These are phyloP conservation scores for Triplophysa siluroides DNA, from an alignment of 2,113 vertebrate species.

Conservation along the genomic window DNA sequence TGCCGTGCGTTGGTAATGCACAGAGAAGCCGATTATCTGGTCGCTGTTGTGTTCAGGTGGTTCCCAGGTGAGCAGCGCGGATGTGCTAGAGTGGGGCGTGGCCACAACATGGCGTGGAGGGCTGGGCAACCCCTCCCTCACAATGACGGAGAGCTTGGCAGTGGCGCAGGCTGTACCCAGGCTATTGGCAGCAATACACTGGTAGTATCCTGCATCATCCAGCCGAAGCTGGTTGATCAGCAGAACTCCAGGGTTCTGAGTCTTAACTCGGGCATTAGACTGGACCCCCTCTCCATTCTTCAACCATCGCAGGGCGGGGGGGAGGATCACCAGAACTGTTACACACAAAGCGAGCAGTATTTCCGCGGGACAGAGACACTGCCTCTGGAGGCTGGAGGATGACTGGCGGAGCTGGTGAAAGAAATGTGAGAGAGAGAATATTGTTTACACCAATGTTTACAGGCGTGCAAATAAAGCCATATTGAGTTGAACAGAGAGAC, in stretches of 20 bases:
- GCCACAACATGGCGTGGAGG: slow-evolving; percentile 84
- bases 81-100: slow-evolving; percentile 84
- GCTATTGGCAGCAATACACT: slow-evolving; percentile 91
- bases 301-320: slow-evolving; percentile 86
- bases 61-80: slow-evolving; percentile 88
- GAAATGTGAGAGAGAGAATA: background rate
- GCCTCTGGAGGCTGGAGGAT: slow-evolving; percentile 93
- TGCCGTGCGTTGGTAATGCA: slow-evolving; percentile 88
- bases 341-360: slow-evolving; percentile 93
- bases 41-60: slow-evolving; percentile 89
- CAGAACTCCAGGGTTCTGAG: slow-evolving; percentile 85
- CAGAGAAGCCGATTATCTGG: slow-evolving; percentile 95
- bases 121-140: slow-evolving; percentile 92
- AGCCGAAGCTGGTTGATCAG: slow-evolving; percentile 95
- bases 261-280: slow-evolving; percentile 87
- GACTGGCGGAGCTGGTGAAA: slow-evolving; percentile 80
- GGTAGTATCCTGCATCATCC: slow-evolving; percentile 93
- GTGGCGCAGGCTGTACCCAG: slow-evolving; percentile 90
- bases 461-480: too few species aligned
- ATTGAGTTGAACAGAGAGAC: background rate
- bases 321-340: slow-evolving; percentile 88
- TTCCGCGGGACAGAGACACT: slow-evolving; percentile 88
- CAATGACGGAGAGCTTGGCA: slow-evolving; percentile 87
- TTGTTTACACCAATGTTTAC: too few species aligned
- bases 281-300: slow-evolving; percentile 84